Conservation (phyloP, 2,797 vertebrate genomes). For the Phrynocephalus forsythii region DNA sequence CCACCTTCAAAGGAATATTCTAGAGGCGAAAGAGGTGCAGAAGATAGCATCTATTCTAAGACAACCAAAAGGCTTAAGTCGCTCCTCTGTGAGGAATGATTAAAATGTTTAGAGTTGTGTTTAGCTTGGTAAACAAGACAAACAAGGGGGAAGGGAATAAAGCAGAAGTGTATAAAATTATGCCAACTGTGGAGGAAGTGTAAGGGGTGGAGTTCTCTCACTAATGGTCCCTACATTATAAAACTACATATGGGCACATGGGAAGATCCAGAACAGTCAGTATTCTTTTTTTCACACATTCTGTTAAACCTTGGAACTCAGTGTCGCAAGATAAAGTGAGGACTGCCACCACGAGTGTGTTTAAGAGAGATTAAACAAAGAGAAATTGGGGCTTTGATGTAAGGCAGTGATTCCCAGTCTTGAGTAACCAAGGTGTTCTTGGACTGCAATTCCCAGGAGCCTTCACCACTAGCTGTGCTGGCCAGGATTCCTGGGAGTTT, state of each 20-base stretch:
- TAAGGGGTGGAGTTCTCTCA: background rate
- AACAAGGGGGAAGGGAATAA: background rate
- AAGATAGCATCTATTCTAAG: background rate
- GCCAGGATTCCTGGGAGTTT: too few species aligned
- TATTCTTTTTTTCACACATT: background rate
- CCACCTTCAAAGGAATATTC: background rate
- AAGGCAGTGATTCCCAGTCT: too few species aligned
- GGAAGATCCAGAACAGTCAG: background rate
- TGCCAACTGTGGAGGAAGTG: background rate
- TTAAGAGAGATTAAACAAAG: background rate
- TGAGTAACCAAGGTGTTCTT: too few species aligned
- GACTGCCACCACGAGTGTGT: background rate
- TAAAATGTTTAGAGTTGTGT: background rate
- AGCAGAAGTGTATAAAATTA: background rate
- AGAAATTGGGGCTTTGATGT: background rate
- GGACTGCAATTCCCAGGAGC: too few species aligned
- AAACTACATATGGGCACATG: background rate
- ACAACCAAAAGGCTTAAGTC: too few species aligned
- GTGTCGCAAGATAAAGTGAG: background rate
- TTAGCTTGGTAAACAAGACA: background rate
- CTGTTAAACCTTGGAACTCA: background rate
- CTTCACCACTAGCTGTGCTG: too few species aligned
- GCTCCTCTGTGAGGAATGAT: background rate
- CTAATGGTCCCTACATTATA: background rate
- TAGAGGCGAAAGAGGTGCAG: background rate